phyloP scores from a whole-genome alignment of 2,797 vertebrate genomes.

The Acanthurus lineatus region DNA sequence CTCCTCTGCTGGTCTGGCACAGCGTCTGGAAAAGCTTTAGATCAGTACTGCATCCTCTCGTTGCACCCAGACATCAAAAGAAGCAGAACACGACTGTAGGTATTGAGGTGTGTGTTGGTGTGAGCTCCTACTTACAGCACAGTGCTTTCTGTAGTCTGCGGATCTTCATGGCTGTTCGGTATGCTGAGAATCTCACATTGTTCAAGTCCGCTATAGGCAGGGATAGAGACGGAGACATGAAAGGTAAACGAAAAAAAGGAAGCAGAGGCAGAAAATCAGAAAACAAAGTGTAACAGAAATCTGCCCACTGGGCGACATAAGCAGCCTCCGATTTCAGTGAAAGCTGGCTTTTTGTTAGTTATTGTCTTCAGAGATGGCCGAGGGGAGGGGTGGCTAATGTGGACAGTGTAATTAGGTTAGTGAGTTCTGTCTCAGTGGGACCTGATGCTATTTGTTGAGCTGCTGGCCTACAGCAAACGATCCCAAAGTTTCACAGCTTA shows the following conservation, averaged over 20 bases:
- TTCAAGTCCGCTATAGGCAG: conserved; percentile 92
- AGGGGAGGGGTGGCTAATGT: conserved; percentile 35
- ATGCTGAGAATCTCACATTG: conserved; percentile 98
- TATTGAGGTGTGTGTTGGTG: conserved; percentile 44
- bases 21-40: conserved; percentile 67
- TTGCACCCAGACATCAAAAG: conserved; percentile 62
- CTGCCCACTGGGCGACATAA: conserved; percentile 43
- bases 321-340: conserved; percentile 28
- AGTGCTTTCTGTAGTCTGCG: conserved; percentile 96
- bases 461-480: conserved; percentile 56
- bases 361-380: conserved; percentile 39
- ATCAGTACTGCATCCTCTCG: conserved; percentile 56
- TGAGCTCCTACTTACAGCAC: conserved; percentile 90
- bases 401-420: conserved; percentile 71
- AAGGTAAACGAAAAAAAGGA: conserved; percentile 39
- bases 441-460: conserved; percentile 71
- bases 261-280: conserved; percentile 38
- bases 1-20: conserved; percentile 40
- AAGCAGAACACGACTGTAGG: conserved; percentile 35
- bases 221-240: conserved; percentile 44
- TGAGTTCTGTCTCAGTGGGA: conserved; percentile 59
- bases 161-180: conserved; percentile 98
- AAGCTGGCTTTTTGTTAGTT: conserved; percentile 39
- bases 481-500: conserved; percentile 76
- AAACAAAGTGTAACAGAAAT: conserved; percentile 48